Percentiles rank a stretch among this genome's conserved stretches.
These are phyloP conservation scores for Polyommatus icarus DNA, from an alignment of 2,888 invertebrate species.

Conservation along the genomic window DNA sequence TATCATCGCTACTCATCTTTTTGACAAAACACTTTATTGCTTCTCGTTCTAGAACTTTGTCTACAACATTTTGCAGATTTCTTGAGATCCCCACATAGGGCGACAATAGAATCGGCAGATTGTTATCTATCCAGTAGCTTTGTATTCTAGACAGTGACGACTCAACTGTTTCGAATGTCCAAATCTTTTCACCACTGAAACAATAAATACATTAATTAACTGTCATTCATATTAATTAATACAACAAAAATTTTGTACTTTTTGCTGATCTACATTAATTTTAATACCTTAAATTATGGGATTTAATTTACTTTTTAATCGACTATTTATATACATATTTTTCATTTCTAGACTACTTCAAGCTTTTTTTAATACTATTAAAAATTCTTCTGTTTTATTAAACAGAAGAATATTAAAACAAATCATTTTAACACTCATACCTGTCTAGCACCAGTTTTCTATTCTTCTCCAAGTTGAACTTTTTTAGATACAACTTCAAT, in stretches of 20 bases:
- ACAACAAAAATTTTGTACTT: no score
- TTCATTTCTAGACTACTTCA: no score
- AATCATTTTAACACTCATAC: conserved; percentile 44
- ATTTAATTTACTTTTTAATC: no score
- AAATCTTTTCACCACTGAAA: conserved; percentile 65
- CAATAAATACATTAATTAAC: neutral
- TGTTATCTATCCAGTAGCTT: conserved; percentile 45
- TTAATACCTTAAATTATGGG: no score
- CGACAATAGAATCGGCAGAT: neutral
- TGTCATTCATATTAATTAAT: no score
- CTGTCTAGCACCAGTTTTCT: conserved; percentile 67
- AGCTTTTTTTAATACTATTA: no score
- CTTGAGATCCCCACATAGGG: conserved; percentile 13
- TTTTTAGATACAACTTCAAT: conserved; percentile 61
- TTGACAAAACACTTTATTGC: neutral
- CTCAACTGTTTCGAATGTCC: conserved; percentile 60
- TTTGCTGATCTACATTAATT: no score
- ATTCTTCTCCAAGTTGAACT: conserved; percentile 65
- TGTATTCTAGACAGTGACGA: conserved; percentile 46
- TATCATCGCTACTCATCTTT: neutral
- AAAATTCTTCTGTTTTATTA: neutral
- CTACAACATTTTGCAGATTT: neutral
- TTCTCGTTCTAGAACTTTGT: conserved; percentile 13
- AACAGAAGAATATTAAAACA: neutral
- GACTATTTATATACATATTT: no score